A percentile compares a stretch with the other conserved stretches of the same genome.
Evolutionary conservation across 2,888 invertebrate species (phyloP).

Genomic region (Lysandra coridon): DNA sequence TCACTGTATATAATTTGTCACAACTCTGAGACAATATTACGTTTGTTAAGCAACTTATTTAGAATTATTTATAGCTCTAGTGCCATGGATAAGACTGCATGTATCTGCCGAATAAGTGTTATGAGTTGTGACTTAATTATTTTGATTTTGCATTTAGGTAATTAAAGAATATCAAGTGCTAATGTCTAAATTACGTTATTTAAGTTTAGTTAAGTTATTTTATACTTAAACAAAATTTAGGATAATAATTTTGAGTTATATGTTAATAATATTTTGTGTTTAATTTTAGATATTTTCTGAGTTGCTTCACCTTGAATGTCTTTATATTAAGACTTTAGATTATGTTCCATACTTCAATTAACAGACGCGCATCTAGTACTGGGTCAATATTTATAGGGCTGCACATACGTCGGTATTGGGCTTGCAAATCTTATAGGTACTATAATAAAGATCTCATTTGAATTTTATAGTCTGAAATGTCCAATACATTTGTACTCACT

Average conservation of each 20-base stretch:
- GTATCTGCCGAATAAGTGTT: neutral
- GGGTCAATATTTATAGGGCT: neutral
- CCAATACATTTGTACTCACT: constrained; percentile 33
- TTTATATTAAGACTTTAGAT: neutral
- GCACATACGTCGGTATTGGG: neutral
- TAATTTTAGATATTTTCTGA: too few relatives aligned
- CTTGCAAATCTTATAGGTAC: constrained; percentile 13
- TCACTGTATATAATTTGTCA: constrained; percentile 23
- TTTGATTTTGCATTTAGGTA: neutral
- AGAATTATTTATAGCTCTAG: constrained; percentile 4
- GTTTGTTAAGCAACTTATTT: neutral
- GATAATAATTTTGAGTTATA: too few relatives aligned
- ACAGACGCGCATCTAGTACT: neutral
- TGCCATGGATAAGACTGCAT: neutral
- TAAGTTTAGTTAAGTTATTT: too few relatives aligned
- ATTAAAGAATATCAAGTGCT: neutral
- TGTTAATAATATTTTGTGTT: too few relatives aligned
- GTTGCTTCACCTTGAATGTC: neutral
- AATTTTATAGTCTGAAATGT: constrained; percentile 33
- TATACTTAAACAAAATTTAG: too few relatives aligned
- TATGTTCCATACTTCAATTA: neutral
- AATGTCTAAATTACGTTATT: too few relatives aligned
- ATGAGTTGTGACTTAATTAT: neutral
- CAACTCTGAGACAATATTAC: neutral
- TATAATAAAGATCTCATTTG: constrained; percentile 24